A percentile compares a stretch with the other conserved stretches of the same genome.
Conservation (phyloP, 2,113 vertebrate genomes). For the Synchiropus splendidus region DNA sequence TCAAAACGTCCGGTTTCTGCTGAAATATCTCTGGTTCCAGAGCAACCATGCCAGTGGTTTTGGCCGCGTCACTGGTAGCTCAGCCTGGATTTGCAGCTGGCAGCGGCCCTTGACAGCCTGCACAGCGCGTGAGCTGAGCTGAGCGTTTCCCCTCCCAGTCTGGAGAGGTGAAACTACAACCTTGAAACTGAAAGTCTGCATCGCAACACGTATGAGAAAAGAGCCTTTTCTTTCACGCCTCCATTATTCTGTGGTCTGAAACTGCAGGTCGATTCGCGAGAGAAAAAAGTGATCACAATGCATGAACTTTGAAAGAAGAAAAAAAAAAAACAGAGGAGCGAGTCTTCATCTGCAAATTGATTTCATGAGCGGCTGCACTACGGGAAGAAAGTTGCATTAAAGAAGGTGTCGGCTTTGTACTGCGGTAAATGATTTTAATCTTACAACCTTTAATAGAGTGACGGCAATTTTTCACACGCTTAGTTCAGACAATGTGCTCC, state of each 20-base stretch:
- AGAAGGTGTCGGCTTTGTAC: neutral
- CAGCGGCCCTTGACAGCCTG: no score
- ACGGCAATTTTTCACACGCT: neutral
- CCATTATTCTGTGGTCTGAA: neutral
- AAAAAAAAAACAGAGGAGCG: neutral
- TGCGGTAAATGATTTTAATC: neutral
- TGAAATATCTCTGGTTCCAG: no score
- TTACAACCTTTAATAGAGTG: slow-evolving; percentile 7
- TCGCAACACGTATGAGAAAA: no score
- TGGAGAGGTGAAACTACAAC: neutral
- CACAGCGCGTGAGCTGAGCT: no score
- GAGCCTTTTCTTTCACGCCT: slow-evolving; percentile 2
- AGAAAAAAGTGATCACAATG: slow-evolving; percentile 4
- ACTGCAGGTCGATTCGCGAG: slow-evolving; percentile 1
- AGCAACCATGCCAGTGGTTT: no score
- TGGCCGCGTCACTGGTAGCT: no score
- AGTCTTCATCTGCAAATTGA: slow-evolving; percentile 7
- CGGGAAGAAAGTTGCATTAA: neutral
- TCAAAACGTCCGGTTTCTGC: no score
- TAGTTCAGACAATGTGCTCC: neutral
- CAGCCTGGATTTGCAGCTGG: no score
- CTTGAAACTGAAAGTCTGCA: slow-evolving; percentile 1
- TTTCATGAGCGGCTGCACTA: slow-evolving; percentile 3
- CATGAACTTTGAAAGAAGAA: neutral
- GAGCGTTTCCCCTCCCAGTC: slow-evolving; percentile 1